phyloP scores from a whole-genome alignment of 1,140 invertebrate genomes.

The Megalopta genalis region DNA sequence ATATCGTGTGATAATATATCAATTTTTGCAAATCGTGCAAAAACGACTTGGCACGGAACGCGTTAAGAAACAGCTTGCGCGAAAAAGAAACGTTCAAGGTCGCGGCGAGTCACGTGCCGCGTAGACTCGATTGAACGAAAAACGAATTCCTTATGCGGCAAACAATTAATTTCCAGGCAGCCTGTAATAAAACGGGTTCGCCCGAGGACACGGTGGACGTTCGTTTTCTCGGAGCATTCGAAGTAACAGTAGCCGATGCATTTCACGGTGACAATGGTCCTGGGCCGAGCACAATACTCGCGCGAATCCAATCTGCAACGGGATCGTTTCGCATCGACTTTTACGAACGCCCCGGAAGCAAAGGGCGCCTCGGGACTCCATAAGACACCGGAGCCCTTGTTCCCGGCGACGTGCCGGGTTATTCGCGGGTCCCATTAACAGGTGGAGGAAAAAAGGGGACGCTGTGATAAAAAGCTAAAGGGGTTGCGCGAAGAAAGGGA shows the following conservation, averaged over 20 bases:
- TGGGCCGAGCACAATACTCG: conserved; percentile 53
- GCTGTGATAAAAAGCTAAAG: conserved; percentile 23
- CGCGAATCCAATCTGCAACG: conserved; percentile 70
- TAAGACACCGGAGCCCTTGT: conserved; percentile 19
- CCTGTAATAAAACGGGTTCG: neutral
- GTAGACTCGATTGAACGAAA: too few relatives aligned
- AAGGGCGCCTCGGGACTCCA: conserved; percentile 15
- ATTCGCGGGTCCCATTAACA: conserved; percentile 35
- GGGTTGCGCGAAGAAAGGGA: neutral
- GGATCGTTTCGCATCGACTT: conserved; percentile 55
- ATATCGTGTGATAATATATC: too few relatives aligned
- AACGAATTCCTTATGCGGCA: too few relatives aligned
- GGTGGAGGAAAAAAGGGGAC: conserved; percentile 37
- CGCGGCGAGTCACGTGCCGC: too few relatives aligned
- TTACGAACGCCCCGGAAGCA: conserved; percentile 37
- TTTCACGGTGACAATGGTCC: conserved; percentile 54
- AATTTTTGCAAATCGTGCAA: too few relatives aligned
- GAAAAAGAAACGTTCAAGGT: too few relatives aligned
- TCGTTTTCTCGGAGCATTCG: too few relatives aligned
- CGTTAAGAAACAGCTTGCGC: too few relatives aligned
- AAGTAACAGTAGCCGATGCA: conserved; percentile 12
- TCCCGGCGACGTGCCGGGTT: conserved; percentile 5
- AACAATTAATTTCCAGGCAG: neutral
- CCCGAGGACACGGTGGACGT: neutral
- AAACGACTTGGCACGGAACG: too few relatives aligned